These are phyloP conservation scores for Sialia sialis DNA, from an alignment of 2,113 vertebrate species.

Conservation along the genomic window DNA sequence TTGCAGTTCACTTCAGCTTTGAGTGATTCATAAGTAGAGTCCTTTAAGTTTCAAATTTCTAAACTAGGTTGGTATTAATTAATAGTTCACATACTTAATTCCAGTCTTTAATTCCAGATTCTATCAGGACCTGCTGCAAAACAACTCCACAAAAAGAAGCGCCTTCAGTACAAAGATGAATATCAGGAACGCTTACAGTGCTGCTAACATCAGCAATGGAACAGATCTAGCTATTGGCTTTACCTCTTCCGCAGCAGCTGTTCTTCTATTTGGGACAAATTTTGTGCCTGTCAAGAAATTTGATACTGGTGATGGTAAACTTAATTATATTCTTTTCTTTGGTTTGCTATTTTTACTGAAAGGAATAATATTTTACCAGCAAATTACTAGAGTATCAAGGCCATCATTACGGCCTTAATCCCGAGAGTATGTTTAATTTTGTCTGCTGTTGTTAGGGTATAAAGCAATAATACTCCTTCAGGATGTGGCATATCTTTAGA, in stretches of 20 bases:
- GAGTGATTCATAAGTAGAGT: not conserved
- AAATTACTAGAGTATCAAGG: not conserved
- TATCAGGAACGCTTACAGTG: not conserved
- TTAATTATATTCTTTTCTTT: not conserved
- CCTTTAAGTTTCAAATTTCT: not conserved
- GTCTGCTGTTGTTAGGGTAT: not conserved
- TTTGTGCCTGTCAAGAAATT: slow-evolving; percentile 86
- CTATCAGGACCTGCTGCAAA: not conserved
- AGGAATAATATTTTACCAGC: not conserved
- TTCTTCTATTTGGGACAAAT: slow-evolving; percentile 85
- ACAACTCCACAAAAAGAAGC: not conserved
- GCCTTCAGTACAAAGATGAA: not conserved
- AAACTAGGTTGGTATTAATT: not conserved
- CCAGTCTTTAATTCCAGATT: slow-evolving; percentile 32
- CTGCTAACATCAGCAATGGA: slow-evolving; percentile 35
- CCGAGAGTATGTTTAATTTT: not conserved
- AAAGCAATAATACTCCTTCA: not conserved
- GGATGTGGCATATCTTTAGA: not conserved
- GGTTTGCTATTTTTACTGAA: not conserved
- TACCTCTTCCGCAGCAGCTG: slow-evolving; percentile 71
- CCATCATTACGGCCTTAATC: not conserved
- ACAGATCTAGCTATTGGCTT: slow-evolving; percentile 75
- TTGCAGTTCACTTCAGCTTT: not conserved
- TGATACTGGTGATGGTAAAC: slow-evolving; percentile 86
- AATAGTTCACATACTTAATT: not conserved